Evolutionary conservation across 2,113 vertebrate species (phyloP).

Genomic region (Danionella cerebrum): DNA sequence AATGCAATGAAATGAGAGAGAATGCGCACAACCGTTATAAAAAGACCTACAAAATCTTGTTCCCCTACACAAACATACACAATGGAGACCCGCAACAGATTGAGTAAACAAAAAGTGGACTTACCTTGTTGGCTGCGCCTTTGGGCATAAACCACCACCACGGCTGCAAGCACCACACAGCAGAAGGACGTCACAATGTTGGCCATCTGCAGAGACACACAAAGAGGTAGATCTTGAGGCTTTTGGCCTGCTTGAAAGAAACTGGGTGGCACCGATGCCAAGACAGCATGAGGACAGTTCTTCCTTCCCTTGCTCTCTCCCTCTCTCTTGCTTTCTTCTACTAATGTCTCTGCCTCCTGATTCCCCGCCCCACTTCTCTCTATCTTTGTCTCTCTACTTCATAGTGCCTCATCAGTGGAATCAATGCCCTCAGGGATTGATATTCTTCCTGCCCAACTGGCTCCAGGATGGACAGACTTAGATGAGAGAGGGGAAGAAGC

Average conservation of each 20-base stretch:
- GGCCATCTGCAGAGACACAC: conserved; percentile 82
- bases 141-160: conserved; percentile 84
- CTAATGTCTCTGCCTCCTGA: conserved; percentile 14
- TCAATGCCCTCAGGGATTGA: not conserved
- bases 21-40: not conserved
- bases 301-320: conserved; percentile 38
- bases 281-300: conserved; percentile 42
- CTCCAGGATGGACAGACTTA: conserved; percentile 25
- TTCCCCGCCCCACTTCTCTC: conserved; percentile 4
- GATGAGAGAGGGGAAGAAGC: conserved; percentile 15
- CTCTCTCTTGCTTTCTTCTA: conserved; percentile 16
- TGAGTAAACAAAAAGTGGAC: conserved; percentile 47
- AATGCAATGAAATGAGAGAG: not conserved
- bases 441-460: not conserved
- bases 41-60: not conserved
- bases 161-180: conserved; percentile 80
- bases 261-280: conserved; percentile 47
- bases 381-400: conserved; percentile 17
- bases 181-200: conserved; percentile 82
- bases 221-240: conserved; percentile 47
- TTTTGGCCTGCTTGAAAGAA: conserved; percentile 38
- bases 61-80: not conserved
- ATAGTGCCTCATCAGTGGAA: conserved; percentile 1
- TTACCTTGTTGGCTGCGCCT: conserved; percentile 87
- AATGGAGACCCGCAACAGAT: not conserved